Conservation (phyloP, 2,113 vertebrate species). For the Helogale parvula region DNA sequence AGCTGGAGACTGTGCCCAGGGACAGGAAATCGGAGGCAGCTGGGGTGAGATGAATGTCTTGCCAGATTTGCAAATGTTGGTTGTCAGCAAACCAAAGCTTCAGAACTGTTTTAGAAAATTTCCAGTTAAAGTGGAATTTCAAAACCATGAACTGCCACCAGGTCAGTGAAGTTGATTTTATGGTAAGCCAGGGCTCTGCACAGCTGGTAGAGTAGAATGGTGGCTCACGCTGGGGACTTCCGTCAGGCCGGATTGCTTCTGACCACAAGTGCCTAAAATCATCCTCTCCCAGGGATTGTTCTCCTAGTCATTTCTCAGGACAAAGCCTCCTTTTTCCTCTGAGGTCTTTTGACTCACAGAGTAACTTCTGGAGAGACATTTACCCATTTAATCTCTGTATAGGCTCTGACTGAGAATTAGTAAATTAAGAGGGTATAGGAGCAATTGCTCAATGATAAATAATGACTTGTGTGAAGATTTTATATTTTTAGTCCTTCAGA, state of each 20-base stretch:
- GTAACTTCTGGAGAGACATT: neutral
- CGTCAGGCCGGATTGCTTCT: neutral
- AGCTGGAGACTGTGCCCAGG: neutral
- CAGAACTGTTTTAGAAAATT: constrained; percentile 67
- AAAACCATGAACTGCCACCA: constrained; percentile 16
- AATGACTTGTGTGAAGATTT: neutral
- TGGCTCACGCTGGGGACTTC: neutral
- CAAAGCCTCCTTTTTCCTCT: neutral
- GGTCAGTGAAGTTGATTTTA: constrained; percentile 24
- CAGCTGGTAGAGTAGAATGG: neutral
- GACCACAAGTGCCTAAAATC: constrained; percentile 16
- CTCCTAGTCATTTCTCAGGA: neutral
- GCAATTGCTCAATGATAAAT: neutral
- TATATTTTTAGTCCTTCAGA: constrained; percentile 37
- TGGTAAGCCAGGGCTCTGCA: constrained; percentile 6
- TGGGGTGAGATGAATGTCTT: neutral
- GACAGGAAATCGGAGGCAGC: constrained; percentile 57
- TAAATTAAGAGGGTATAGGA: neutral
- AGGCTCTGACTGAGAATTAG: neutral
- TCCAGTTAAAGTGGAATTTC: constrained; percentile 66
- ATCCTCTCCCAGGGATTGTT: neutral
- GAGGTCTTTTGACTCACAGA: neutral
- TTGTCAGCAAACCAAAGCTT: constrained; percentile 61
- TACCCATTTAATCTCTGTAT: neutral
- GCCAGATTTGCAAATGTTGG: constrained; percentile 59